These are phyloP conservation scores for Idaea aversata DNA, from an alignment of 2,888 invertebrate genomes.

Conservation along the genomic window DNA sequence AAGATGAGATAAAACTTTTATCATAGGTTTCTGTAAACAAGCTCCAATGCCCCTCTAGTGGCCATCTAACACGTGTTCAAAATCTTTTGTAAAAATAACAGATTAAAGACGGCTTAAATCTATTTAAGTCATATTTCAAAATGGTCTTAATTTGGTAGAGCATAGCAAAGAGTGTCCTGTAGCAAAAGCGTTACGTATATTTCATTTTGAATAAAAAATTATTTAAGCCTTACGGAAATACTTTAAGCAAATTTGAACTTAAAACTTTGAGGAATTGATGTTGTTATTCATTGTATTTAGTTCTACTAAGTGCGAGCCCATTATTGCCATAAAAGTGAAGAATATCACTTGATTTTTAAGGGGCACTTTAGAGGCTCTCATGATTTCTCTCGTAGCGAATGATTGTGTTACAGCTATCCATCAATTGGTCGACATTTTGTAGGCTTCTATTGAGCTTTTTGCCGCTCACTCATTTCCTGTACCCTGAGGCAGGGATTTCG, in stretches of 20 bases:
- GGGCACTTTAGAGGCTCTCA: conserved; percentile 71
- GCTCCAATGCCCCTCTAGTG: conserved; percentile 62
- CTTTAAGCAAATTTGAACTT: background rate
- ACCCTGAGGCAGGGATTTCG: conserved; percentile 57
- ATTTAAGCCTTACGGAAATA: background rate
- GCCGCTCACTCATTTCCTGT: conserved; percentile 74
- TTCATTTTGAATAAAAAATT: background rate
- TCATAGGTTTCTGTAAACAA: conserved; percentile 58
- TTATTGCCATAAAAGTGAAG: conserved; percentile 60
- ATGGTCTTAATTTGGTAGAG: background rate
- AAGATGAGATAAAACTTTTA: conserved; percentile 44
- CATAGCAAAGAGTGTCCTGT: background rate
- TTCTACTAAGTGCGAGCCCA: conserved; percentile 29
- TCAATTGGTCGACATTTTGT: conserved; percentile 69
- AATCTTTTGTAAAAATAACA: conserved; percentile 34
- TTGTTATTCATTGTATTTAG: conserved; percentile 9
- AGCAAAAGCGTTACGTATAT: background rate
- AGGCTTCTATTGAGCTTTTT: conserved; percentile 69
- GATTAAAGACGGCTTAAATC: background rate
- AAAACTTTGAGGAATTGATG: accelerated
- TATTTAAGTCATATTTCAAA: background rate
- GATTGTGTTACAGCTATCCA: conserved; percentile 77
- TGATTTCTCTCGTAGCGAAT: conserved; percentile 60
- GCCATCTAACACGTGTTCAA: conserved; percentile 74
- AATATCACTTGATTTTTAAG: conserved; percentile 76